Percentiles rank a stretch among this genome's conserved stretches.
Evolutionary conservation across 2,888 invertebrate species (phyloP).

Genomic region (Drosophila nr. perissopoda): DNA sequence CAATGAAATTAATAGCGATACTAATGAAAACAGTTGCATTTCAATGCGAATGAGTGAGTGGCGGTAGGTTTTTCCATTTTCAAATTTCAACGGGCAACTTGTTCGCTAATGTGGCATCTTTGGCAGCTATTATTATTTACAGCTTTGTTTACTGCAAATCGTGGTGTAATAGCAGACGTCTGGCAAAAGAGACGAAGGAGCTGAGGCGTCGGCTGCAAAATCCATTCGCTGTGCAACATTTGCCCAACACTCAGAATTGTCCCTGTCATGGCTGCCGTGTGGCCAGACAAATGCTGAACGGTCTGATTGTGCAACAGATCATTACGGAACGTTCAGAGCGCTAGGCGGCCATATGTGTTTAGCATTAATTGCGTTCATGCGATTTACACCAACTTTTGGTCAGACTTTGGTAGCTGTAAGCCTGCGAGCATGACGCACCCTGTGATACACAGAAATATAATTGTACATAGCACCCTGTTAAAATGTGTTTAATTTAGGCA

Average conservation of each 20-base stretch:
- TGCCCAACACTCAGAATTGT: conserved; percentile 49
- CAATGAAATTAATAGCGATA: conserved; percentile 14
- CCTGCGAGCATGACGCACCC: neutral
- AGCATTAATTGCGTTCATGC: neutral
- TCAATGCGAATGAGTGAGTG: conserved; percentile 24
- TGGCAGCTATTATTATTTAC: conserved; percentile 57
- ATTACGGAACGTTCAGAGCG: conserved; percentile 16
- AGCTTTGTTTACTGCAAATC: conserved; percentile 36
- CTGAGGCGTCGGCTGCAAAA: conserved; percentile 40
- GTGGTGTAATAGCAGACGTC: conserved; percentile 12
- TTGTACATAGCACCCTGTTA: neutral
- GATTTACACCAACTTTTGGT: neutral
- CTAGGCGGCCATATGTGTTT: neutral
- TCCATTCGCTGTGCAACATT: conserved; percentile 42
- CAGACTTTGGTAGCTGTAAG: neutral
- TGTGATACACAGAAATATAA: neutral
- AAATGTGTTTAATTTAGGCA: neutral
- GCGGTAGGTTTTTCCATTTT: conserved; percentile 37
- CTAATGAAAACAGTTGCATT: neutral
- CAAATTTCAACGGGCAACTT: neutral
- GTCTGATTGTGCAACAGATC: conserved; percentile 46
- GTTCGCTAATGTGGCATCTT: conserved; percentile 7
- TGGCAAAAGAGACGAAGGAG: neutral
- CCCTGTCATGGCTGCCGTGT: conserved; percentile 51
- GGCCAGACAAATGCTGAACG: conserved; percentile 57